Base-by-base conservation (phyloP, 1,140 invertebrate genomes). In the Agraylea sexmaculata region DNA sequence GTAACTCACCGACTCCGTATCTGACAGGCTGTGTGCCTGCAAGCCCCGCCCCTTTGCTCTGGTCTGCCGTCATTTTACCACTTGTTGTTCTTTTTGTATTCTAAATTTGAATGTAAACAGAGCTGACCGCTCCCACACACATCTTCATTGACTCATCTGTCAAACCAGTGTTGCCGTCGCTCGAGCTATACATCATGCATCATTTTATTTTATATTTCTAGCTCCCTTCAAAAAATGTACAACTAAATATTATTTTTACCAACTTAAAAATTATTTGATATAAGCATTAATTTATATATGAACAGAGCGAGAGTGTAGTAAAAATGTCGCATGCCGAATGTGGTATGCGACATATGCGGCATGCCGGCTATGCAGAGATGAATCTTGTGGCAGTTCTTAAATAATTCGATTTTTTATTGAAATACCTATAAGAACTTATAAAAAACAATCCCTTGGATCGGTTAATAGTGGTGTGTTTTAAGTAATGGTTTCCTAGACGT, bases 71-170 rank as follows among this genome's bases (percentile, higher is more conserved):
- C 30, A 13, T 5, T 31, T 31, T 7, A 7, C 7, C 23, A 27
- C 23, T 8, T 27, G 7, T 8, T 8, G 17, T 23, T 12, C 18
- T 32, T 32, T 35, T 6, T 29, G 13, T 28, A 34, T 12, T 3
- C 19, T 19, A 42, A n/a, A n/a, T n/a, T n/a, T 16, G 10, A 36
- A 27, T 43, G 30, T 37, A 37, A 43, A 37, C 41, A 43, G 34
- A 43, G 41, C 25, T n/a, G n/a, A 27, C 6, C 35, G 27, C 35
- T 23, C 30, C 37, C 15, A 35, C 37, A 43, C 37, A 43, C 41
- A 43, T 23, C 25, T 25, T 25, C 22, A 40, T 34, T 34, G 12
- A 42, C 20, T 19, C 33, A 33, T 25, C 40, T 42, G 40, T 42
- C 40, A 42, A 42, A 42, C 23, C 23, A 25, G 23, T 25, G 23